Evolutionary conservation across 2,113 vertebrate species (phyloP).

Genomic region (Tonatia bakeri): DNA sequence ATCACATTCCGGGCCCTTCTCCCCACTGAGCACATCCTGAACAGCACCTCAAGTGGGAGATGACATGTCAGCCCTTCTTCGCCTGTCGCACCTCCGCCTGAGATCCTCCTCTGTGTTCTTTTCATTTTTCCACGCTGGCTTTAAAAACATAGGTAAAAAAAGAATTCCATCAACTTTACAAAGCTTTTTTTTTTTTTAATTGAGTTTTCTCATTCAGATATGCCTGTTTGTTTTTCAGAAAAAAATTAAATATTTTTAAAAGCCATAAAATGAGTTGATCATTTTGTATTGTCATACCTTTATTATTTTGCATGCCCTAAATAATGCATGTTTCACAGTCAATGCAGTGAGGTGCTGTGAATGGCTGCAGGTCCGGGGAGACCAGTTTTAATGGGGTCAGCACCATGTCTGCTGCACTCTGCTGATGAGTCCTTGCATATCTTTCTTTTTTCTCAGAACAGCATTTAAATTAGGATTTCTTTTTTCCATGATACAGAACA

Average conservation of each 20-base stretch:
- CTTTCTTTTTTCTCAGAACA: neutral
- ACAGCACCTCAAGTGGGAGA: too few species aligned
- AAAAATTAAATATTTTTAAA: neutral
- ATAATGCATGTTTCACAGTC: neutral
- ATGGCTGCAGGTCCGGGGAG: neutral
- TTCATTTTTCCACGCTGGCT: neutral
- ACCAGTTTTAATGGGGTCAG: neutral
- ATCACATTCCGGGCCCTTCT: neutral
- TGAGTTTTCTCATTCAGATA: neutral
- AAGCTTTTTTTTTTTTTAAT: neutral
- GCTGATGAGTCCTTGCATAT: neutral
- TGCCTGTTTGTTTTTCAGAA: neutral
- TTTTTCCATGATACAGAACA: neutral
- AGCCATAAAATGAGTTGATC: neutral
- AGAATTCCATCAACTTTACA: neutral
- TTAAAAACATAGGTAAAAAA: neutral
- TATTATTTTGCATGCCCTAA: neutral
- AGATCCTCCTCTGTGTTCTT: neutral
- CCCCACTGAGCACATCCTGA: neutral
- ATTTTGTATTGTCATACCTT: neutral
- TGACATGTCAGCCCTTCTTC: fast-evolving
- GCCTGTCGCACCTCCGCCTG: neutral
- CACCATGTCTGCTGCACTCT: neutral
- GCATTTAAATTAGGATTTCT: neutral
- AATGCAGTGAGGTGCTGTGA: neutral